A percentile compares a stretch with the other conserved stretches of the same genome.
phyloP scores from a whole-genome alignment of 2,113 vertebrate genomes.

The Lethenteron camtschaticum region DNA sequence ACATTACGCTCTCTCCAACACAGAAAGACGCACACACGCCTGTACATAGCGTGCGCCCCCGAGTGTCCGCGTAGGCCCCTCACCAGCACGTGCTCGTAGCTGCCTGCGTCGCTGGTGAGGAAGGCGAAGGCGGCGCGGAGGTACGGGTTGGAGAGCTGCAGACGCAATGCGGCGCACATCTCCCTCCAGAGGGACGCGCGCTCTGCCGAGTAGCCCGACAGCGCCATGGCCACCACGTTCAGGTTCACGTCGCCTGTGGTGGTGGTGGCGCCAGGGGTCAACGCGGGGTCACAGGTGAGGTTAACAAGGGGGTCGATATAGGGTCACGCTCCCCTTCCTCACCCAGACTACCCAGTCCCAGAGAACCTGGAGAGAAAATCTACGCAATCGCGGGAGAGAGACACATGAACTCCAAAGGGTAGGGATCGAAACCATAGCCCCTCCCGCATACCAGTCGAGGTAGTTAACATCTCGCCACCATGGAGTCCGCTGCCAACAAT shows the following conservation, averaged over 20 bases:
- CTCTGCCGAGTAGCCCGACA: conserved; percentile 88
- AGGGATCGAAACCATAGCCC: too few relatives aligned
- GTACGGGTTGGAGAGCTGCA: conserved; percentile 79
- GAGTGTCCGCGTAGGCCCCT: conserved; percentile 11
- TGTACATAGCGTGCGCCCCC: not conserved
- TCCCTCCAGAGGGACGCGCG: conserved; percentile 90
- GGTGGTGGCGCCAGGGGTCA: too few relatives aligned
- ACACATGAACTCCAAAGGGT: too few relatives aligned
- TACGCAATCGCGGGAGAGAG: too few relatives aligned
- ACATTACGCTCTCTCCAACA: not conserved
- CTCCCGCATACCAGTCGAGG: too few relatives aligned
- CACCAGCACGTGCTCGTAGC: conserved; percentile 83
- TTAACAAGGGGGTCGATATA: too few relatives aligned
- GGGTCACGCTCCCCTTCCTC: too few relatives aligned
- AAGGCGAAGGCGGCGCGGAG: conserved; percentile 93
- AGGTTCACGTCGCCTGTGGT: conserved; percentile 68
- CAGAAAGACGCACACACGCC: not conserved
- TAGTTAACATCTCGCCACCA: too few relatives aligned
- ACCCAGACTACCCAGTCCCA: too few relatives aligned
- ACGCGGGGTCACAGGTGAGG: too few relatives aligned
- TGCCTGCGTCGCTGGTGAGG: conserved; percentile 75
- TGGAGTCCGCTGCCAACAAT: too few relatives aligned
- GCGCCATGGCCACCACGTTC: conserved; percentile 94
- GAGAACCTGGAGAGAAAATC: too few relatives aligned
- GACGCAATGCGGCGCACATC: conserved; percentile 79